Base-by-base conservation (phyloP, 2,797 vertebrate genomes). In the Psittacula derbiana region DNA sequence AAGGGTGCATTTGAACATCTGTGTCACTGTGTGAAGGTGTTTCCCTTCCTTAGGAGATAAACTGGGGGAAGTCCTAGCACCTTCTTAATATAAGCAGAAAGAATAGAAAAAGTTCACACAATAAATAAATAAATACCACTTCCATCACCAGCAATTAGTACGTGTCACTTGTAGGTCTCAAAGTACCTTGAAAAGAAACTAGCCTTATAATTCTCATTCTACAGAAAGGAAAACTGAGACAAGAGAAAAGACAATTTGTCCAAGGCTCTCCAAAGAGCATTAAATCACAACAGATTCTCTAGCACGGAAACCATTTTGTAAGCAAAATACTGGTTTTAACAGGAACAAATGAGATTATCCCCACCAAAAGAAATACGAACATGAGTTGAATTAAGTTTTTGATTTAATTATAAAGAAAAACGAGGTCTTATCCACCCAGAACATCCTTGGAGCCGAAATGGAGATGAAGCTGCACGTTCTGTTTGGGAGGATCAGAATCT, bases 1-100 rank as follows among this genome's bases (percentile, higher is more conserved):
- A 92, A 92, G 82, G 83, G 64, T 61, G n/a, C 70, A 40, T 90
- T 66, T 41, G 25, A 91, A 86, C 80, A 94, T 81, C 71, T 52
- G 73, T 93, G 94, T 95, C 95, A 94, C 73, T 76, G 91, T 86
- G 87, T 88, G 88, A 96, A 94, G 82, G 91, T 83, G 91, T 93
- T 67, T 88, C 71, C 82, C 67, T 67, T 76, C n/a, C 69, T 71
- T 30, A 30, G 19, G 40, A 90, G 88, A 95, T 92, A 95, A 84
- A 78, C 46, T 12, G 4, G 11, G 38, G 31, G 33, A 25, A 85
- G 74, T 55, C 74, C 74, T 31, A 91, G 40, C 50, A 86, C 52
- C 61, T 87, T 84, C 82, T 87, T 82, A 70, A 84, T 49, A 69
- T 19, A 81, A 76, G 38, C 53, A 80, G 50, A 92, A 86, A 62